These are phyloP conservation scores for Cryptotis parvus DNA, from an alignment of 2,113 vertebrate genomes.

Conservation along the genomic window DNA sequence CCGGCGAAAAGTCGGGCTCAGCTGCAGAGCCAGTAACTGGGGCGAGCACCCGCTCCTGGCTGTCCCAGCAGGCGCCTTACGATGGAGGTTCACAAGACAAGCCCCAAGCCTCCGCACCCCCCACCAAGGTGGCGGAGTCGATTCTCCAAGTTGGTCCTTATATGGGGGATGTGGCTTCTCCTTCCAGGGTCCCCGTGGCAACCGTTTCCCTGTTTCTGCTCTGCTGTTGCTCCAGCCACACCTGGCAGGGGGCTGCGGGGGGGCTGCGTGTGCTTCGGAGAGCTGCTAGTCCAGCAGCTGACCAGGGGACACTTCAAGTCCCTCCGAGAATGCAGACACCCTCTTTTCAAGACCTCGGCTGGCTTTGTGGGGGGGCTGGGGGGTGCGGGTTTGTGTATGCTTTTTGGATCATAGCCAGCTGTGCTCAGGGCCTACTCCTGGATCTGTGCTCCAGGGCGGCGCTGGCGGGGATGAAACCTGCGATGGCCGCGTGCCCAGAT, in stretches of 20 bases:
- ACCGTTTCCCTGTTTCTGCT: neutral
- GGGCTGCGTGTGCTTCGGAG: neutral
- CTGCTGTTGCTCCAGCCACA: rapidly evolving
- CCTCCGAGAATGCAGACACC: neutral
- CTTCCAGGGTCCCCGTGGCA: too few species aligned
- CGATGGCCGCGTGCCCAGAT: too few species aligned
- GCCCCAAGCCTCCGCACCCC: neutral
- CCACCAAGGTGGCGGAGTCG: neutral
- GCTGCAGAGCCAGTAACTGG: neutral
- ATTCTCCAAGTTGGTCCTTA: neutral
- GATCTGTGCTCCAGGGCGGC: too few species aligned
- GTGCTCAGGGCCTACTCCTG: too few species aligned
- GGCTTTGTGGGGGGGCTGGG: too few species aligned
- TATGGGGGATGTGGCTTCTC: neutral
- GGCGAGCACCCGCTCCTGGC: neutral
- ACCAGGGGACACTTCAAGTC: neutral
- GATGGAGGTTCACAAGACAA: neutral
- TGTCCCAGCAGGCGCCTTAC: too few species aligned
- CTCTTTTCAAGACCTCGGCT: neutral
- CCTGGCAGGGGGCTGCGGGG: neutral
- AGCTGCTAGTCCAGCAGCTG: neutral
- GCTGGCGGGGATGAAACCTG: too few species aligned
- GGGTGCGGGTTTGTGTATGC: too few species aligned
- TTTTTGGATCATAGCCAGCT: too few species aligned
- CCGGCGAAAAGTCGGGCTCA: neutral